phyloP scores from a whole-genome alignment of 92 coral and sea anemone species.

The Phenganax stokvisi region DNA sequence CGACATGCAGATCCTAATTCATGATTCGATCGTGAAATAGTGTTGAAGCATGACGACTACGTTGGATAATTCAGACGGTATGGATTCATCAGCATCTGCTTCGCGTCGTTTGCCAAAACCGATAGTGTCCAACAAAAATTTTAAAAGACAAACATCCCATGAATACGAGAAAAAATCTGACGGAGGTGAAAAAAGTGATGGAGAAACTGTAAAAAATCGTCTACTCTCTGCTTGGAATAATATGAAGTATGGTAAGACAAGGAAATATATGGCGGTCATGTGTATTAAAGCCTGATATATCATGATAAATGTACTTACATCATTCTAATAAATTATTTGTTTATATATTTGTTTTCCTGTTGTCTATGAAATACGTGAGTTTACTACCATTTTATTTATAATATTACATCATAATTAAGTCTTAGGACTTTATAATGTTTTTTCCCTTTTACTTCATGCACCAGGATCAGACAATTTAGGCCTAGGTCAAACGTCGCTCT shows the following conservation, averaged over 20 bases:
- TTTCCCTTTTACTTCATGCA: too few relatives aligned
- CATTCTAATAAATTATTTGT: too few relatives aligned
- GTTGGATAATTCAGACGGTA: background rate
- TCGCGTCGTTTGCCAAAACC: background rate
- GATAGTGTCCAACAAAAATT: background rate
- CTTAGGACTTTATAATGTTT: too few relatives aligned
- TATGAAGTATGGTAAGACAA: constrained; percentile 69
- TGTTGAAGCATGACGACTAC: background rate
- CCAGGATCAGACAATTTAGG: too few relatives aligned
- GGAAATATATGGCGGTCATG: background rate
- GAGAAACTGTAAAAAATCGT: constrained; percentile 77
- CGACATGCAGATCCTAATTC: too few relatives aligned
- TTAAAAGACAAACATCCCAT: constrained; percentile 25
- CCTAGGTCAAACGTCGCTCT: too few relatives aligned
- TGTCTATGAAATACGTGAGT: too few relatives aligned
- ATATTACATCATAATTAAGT: too few relatives aligned
- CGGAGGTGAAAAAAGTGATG: constrained; percentile 49
- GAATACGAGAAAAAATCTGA: constrained; percentile 14
- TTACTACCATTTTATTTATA: too few relatives aligned
- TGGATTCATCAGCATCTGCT: background rate
- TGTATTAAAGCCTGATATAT: too few relatives aligned
- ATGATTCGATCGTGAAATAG: background rate
- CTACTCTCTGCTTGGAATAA: constrained; percentile 88
- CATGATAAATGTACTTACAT: too few relatives aligned
- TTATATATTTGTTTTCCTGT: too few relatives aligned